phyloP scores from a whole-genome alignment of 2,113 vertebrate species.

The Tragelaphus buxtoni region DNA sequence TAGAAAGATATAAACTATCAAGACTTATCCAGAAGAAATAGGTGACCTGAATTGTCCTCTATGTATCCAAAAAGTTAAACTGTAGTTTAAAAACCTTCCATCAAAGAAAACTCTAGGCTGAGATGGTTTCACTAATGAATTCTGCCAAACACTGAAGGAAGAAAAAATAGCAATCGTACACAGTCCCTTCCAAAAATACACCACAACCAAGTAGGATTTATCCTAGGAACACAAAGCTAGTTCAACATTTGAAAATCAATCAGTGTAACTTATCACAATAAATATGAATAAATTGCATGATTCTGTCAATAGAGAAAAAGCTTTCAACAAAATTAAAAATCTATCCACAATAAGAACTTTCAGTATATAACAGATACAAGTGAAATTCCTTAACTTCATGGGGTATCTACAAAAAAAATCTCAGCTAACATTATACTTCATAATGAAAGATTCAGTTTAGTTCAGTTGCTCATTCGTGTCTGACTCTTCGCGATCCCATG shows the following conservation, averaged over 20 bases:
- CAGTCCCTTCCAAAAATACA: background rate
- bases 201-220: background rate
- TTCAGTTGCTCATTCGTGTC: no score
- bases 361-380: background rate
- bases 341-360: background rate
- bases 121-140: background rate
- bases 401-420: background rate
- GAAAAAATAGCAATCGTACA: background rate
- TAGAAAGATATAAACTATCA: background rate
- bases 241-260: background rate
- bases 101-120: background rate
- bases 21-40: background rate
- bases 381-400: background rate
- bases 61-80: background rate
- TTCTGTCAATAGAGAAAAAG: background rate
- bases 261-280: background rate
- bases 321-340: background rate
- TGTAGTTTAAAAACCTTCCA: background rate
- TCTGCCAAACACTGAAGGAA: background rate
- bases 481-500: fast-evolving
- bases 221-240: background rate
- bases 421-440: background rate
- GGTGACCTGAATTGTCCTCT: background rate
- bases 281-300: background rate
- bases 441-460: background rate